A percentile compares a stretch with the other conserved stretches of the same genome.
Conservation (phyloP, 2,888 invertebrate species). For the Masnerella sp. region DNA sequence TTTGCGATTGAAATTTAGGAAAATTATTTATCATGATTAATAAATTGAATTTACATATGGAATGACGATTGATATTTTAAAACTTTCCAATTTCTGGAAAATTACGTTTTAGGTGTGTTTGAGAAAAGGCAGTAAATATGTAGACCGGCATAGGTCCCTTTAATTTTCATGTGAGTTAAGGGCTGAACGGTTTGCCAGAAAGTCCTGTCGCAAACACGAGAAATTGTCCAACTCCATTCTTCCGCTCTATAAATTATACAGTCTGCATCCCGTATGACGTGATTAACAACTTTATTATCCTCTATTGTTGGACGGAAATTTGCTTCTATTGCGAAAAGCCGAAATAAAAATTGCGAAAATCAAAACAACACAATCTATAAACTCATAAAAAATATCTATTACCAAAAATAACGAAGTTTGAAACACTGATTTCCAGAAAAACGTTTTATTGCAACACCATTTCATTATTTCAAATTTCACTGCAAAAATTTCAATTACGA, state of each 20-base stretch:
- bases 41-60: too few relatives aligned
- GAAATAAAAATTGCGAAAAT: neutral
- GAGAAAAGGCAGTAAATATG: neutral
- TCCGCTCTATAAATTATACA: conserved; percentile 29
- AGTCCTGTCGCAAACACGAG: conserved; percentile 5
- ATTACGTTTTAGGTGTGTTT: neutral
- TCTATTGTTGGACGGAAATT: neutral
- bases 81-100: neutral
- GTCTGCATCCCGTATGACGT: conserved; percentile 11
- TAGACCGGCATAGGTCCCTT: neutral
- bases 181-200: conserved; percentile 1
- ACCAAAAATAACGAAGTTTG: too few relatives aligned
- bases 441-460: too few relatives aligned
- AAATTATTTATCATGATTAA: too few relatives aligned
- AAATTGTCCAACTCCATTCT: conserved; percentile 26
- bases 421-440: too few relatives aligned
- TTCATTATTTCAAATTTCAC: too few relatives aligned
- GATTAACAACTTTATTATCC: conserved; percentile 25
- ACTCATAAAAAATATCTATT: too few relatives aligned
- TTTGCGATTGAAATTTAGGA: too few relatives aligned
- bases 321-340: neutral
- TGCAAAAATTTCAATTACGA: too few relatives aligned
- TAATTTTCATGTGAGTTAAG: conserved; percentile 5
- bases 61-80: too few relatives aligned
- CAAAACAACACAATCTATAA: too few relatives aligned